Conservation (phyloP, 2,888 invertebrate genomes). For the Plemyria rubiginata region DNA sequence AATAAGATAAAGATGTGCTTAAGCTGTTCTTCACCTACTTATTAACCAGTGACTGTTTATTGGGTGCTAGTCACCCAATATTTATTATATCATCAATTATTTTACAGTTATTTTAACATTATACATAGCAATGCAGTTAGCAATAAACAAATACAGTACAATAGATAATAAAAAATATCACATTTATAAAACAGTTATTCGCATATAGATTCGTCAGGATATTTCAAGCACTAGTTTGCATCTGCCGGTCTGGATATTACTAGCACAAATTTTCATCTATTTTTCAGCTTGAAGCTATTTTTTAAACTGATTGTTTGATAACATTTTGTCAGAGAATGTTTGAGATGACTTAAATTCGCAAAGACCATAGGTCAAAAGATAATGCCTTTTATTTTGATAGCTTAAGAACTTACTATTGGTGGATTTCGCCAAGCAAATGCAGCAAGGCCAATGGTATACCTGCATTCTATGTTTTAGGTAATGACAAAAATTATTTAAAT, state of each 20-base stretch:
- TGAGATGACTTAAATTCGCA: not conserved
- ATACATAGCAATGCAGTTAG: not conserved
- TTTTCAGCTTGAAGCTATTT: not conserved
- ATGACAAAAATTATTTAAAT: not conserved
- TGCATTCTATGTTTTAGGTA: not conserved
- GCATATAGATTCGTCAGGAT: too few species aligned
- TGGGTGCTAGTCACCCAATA: too few species aligned
- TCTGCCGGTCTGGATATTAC: not conserved
- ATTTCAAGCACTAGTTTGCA: conserved; percentile 1
- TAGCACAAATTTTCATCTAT: too few species aligned
- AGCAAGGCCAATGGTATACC: not conserved
- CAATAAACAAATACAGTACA: not conserved
- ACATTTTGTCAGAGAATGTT: not conserved
- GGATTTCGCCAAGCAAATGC: not conserved
- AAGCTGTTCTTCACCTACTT: too few species aligned
- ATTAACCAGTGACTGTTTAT: too few species aligned
- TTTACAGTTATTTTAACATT: too few species aligned
- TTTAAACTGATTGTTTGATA: not conserved
- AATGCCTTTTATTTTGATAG: not conserved
- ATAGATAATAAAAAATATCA: not conserved
- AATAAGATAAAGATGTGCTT: too few species aligned
- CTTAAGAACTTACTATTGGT: not conserved
- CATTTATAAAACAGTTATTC: not conserved
- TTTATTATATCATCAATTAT: too few species aligned
- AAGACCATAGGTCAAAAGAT: not conserved